Conservation (phyloP, 2,888 invertebrate species). For the Aplocera efformata region DNA sequence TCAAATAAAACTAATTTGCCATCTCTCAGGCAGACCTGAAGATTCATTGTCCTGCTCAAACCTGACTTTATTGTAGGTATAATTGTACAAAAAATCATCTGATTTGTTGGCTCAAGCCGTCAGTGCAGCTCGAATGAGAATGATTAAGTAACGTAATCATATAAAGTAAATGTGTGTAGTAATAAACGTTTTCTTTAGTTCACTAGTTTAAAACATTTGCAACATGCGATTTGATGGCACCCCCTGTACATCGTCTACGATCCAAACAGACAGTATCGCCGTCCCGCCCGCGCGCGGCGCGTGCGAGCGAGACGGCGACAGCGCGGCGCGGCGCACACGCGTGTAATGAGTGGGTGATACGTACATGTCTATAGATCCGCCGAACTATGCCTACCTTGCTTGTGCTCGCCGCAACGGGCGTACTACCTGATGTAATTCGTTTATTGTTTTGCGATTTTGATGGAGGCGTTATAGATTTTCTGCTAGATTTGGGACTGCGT, state of each 20-base stretch:
- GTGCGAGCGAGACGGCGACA: conserved; percentile 36
- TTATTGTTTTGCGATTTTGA: conserved; percentile 44
- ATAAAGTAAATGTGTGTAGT: too few species aligned
- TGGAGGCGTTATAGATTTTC: conserved; percentile 43
- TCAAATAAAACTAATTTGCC: too few species aligned
- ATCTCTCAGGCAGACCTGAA: too few species aligned
- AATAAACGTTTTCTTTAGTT: too few species aligned
- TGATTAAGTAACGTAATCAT: too few species aligned
- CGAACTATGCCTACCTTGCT: conserved; percentile 81
- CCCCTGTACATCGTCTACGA: neutral
- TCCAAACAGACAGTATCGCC: conserved; percentile 27
- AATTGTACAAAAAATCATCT: too few species aligned
- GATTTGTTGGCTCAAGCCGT: too few species aligned
- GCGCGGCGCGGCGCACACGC: conserved; percentile 38
- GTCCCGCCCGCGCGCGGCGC: conserved; percentile 34
- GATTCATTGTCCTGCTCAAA: too few species aligned
- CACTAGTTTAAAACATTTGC: too few species aligned
- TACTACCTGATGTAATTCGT: conserved; percentile 67
- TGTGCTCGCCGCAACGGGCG: conserved; percentile 65
- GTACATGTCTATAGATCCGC: conserved; percentile 81
- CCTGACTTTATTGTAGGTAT: too few species aligned
- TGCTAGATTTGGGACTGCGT: conserved; percentile 62
- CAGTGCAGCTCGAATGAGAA: too few species aligned
- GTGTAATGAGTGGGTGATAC: conserved; percentile 74
- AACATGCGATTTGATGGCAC: neutral